Conservation (phyloP, 2,797 vertebrate species). For the Borostomias antarcticus region DNA sequence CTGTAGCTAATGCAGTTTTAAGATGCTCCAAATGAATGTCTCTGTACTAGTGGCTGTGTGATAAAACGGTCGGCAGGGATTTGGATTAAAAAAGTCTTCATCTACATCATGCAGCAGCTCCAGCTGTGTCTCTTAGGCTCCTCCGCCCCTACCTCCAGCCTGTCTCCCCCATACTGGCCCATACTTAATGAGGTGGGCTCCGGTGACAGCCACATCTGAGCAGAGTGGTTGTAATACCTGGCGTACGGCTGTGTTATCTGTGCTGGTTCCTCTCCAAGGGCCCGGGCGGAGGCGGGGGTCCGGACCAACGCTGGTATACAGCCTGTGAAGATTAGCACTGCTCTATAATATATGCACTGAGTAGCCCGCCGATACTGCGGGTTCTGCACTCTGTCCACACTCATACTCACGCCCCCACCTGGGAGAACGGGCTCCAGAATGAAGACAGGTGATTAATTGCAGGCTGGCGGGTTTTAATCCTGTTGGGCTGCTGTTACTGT, state of each 20-base stretch:
- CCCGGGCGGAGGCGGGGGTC: constrained; percentile 28
- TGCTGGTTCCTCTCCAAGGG: constrained; percentile 29
- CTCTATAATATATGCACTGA: constrained; percentile 37
- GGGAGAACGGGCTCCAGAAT: constrained; percentile 19
- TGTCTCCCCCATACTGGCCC: constrained; percentile 23
- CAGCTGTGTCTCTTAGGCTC: background rate
- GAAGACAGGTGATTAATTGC: constrained; percentile 43
- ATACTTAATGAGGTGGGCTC: constrained; percentile 67
- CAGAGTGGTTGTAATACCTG: constrained; percentile 62
- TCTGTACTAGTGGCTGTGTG: constrained; percentile 29
- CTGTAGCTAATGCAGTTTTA: constrained; percentile 39
- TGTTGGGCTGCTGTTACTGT: constrained; percentile 14
- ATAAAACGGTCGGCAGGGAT: constrained; percentile 42
- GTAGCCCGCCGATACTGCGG: constrained; percentile 28
- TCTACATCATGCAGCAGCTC: constrained; percentile 12
- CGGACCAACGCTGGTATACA: constrained; percentile 41
- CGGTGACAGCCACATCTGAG: constrained; percentile 66
- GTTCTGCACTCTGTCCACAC: constrained; percentile 2
- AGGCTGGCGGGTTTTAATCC: constrained; percentile 20
- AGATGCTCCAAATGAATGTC: constrained; percentile 41
- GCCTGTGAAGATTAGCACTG: constrained; percentile 46
- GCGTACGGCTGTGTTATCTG: constrained; percentile 58
- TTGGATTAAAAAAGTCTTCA: constrained; percentile 13
- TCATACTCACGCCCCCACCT: constrained; percentile 13
- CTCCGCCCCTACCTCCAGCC: background rate